Percentiles rank a stretch among this genome's conserved stretches.
Conservation (phyloP, 1,140 invertebrate species). For the Drosophila littoralis region DNA sequence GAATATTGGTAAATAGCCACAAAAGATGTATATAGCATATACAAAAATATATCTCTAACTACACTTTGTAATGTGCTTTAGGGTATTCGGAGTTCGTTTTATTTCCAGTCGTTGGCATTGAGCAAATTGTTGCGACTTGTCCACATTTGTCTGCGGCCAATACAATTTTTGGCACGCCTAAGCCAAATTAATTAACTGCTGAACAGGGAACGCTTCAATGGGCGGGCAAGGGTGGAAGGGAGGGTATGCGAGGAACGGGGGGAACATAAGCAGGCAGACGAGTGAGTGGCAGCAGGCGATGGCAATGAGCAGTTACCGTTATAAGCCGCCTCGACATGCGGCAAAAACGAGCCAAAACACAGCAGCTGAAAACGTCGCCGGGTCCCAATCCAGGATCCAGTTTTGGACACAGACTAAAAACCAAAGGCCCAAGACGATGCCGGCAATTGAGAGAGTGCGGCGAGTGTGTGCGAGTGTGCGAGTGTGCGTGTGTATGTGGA, state of each 20-base stretch:
- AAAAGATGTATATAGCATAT: too few relatives aligned
- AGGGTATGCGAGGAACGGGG: neutral
- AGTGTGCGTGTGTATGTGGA: slow-evolving; percentile 29
- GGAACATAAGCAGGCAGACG: slow-evolving; percentile 1
- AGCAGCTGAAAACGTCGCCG: slow-evolving; percentile 20
- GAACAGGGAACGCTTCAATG: slow-evolving; percentile 16
- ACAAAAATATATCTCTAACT: neutral
- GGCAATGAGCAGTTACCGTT: slow-evolving; percentile 48
- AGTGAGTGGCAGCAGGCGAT: slow-evolving; percentile 28
- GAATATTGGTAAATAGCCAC: too few relatives aligned
- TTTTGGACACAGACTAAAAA: slow-evolving; percentile 21
- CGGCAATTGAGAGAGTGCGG: slow-evolving; percentile 14
- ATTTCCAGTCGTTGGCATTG: neutral
- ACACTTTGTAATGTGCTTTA: neutral
- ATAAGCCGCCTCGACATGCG: slow-evolving; percentile 35
- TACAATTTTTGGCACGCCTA: slow-evolving; percentile 67
- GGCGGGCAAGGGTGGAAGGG: neutral
- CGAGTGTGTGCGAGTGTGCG: slow-evolving; percentile 2
- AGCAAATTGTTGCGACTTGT: slow-evolving; percentile 38
- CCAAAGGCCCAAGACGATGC: slow-evolving; percentile 7
- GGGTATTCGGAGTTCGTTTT: neutral
- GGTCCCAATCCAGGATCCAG: slow-evolving; percentile 6
- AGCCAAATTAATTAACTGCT: slow-evolving; percentile 70
- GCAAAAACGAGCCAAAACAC: slow-evolving; percentile 22
- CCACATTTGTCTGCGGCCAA: slow-evolving; percentile 46